These are phyloP conservation scores for Entelurus aequoreus DNA, from an alignment of 2,113 vertebrate species.

Conservation along the genomic window DNA sequence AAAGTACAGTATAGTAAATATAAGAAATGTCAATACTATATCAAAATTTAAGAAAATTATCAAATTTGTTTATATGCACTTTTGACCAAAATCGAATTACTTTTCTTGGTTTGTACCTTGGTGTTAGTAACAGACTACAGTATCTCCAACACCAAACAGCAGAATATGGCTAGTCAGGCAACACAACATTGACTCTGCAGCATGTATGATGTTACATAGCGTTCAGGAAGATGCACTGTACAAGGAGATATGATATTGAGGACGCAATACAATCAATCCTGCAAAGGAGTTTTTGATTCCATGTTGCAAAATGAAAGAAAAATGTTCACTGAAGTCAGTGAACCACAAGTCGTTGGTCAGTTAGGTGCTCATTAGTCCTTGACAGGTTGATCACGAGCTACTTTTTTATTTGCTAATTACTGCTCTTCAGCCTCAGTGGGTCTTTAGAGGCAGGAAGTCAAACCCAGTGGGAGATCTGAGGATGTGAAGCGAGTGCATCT, in stretches of 20 bases:
- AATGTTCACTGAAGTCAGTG: constrained; percentile 34
- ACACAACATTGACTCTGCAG: background rate
- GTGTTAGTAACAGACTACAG: background rate
- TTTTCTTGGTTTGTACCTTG: no score
- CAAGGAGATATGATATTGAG: background rate
- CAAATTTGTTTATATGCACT: no score
- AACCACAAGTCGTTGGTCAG: constrained; percentile 31
- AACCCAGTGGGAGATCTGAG: constrained; percentile 24
- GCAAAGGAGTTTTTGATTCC: constrained; percentile 18
- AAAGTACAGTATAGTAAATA: no score
- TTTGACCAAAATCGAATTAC: no score
- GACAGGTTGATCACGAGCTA: constrained; percentile 21
- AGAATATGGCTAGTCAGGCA: background rate
- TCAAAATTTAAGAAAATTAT: no score
- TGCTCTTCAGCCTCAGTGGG: constrained; percentile 22
- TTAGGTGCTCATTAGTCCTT: constrained; percentile 44
- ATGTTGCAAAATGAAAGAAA: constrained; percentile 16
- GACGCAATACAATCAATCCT: constrained; percentile 3
- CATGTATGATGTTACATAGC: background rate
- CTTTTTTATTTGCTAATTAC: constrained; percentile 32
- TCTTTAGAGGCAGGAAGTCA: constrained; percentile 28
- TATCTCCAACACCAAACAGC: background rate
- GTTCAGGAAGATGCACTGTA: background rate
- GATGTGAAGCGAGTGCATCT: background rate
- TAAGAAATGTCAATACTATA: no score